Percentiles rank a stretch among this genome's conserved stretches.
These are phyloP conservation scores for Podarcis lilfordi DNA, from an alignment of 2,797 vertebrate genomes.

Conservation along the genomic window DNA sequence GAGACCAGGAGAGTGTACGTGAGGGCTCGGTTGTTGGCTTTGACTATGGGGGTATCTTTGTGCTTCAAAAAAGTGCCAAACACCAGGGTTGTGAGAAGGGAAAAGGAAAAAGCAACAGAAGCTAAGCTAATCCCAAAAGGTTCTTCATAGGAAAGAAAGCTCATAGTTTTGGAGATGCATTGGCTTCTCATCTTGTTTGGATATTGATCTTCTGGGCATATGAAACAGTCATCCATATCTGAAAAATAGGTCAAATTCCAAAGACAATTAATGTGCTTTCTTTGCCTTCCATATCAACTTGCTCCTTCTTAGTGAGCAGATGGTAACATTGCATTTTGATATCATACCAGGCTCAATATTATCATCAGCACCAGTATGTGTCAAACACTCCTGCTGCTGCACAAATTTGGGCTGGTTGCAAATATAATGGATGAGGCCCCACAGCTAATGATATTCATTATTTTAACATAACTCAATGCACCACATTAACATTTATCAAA, in stretches of 20 bases:
- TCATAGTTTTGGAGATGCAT: not conserved
- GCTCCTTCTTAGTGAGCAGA: not conserved
- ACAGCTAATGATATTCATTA: no score
- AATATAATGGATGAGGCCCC: no score
- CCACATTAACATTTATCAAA: no score
- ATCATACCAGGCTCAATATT: no score
- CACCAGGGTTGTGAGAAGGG: not conserved
- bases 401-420: no score
- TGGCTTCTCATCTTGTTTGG: not conserved
- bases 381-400: no score
- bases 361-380: no score
- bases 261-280: no score
- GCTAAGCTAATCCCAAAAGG: not conserved
- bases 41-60: not conserved
- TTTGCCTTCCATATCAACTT: not conserved
- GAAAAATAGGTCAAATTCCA: not conserved
- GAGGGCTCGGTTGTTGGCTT: conserved; percentile 3
- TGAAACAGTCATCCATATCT: not conserved
- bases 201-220: conserved; percentile 5
- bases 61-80: not conserved
- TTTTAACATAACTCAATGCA: no score
- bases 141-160: conserved; percentile 6
- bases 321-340: no score
- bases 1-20: not conserved
- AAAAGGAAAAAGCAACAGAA: not conserved